Evolutionary conservation across 1,140 invertebrate genomes (phyloP), one percentile per base, ranked within the genome.

Genomic region (Aricia agestis): DNA sequence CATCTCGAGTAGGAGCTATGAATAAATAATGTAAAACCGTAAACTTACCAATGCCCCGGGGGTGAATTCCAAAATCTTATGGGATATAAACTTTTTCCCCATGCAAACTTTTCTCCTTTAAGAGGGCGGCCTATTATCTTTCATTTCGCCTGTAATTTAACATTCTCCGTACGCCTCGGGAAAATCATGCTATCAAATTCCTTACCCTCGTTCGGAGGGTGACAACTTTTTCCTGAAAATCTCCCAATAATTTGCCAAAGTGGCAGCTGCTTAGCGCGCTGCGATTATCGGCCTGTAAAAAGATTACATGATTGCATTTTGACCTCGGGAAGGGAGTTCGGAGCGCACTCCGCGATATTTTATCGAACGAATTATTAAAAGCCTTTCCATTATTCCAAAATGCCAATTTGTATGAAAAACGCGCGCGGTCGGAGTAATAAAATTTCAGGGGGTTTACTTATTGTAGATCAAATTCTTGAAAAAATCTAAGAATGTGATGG

Each of bases 91-190:
- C 80, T 87, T 88, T 86, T 84, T 82, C 79, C 81, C 74, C 74
- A 71, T 74, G 75, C 69, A 80, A 82, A 80, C 77, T 69, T 69
- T 69, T 58, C 73, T 72, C 77, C 74, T 78, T 83, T 83, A 83
- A 84, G 80, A 84, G 79, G 79, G 76, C 78, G 78, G 71, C 77
- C 88, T 87, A 90, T 90, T 90, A 89, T 90, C 86, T 90, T 89
- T 90, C 86, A 90, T 90, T 90, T 90, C 85, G 75, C 80, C 79
- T 79, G 86, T 88, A 90, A 90, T 90, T 90, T 90, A 88, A 89
- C 88, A 89, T 89, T 90, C 85, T 83, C 75, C 71, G 75, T 80
- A 79, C 85, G 82, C 87, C 79, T 78, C 80, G 78, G 75, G 81
- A 85, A 83, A 89, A 88, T 88, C 88, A 85, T 83, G 88, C 87